phyloP scores from a whole-genome alignment of 2,888 invertebrate genomes.

The Adineta ricciae region DNA sequence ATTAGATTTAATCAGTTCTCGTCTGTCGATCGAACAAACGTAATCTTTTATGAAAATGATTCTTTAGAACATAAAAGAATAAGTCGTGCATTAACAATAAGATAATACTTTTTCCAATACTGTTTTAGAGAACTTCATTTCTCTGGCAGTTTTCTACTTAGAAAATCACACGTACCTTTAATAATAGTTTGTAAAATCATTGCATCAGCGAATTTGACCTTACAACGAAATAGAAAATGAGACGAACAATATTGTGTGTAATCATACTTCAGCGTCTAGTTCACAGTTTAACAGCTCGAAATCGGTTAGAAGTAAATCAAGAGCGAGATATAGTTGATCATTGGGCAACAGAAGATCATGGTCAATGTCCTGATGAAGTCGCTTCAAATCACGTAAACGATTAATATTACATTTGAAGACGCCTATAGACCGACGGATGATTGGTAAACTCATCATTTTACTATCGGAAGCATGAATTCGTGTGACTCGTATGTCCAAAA shows the following conservation, averaged over 20 bases:
- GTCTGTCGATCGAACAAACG: not conserved
- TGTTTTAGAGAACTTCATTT: not conserved
- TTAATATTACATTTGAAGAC: conserved; percentile 10
- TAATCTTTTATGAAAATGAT: not conserved
- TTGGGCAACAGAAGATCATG: too few species aligned
- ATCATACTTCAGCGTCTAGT: not conserved
- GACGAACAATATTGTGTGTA: too few species aligned
- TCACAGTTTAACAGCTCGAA: not conserved
- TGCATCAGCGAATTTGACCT: not conserved
- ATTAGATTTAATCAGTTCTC: too few species aligned
- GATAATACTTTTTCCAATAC: not conserved
- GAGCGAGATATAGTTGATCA: not conserved
- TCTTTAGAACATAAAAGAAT: not conserved
- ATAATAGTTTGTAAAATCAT: conserved; percentile 14
- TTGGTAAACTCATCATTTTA: not conserved
- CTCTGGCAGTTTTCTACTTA: too few species aligned
- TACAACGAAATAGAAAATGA: too few species aligned
- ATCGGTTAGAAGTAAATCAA: not conserved
- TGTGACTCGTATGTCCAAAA: not conserved
- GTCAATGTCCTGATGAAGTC: not conserved
- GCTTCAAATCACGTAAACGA: not conserved
- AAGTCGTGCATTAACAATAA: not conserved
- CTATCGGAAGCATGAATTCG: not conserved
- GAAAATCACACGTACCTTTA: not conserved
- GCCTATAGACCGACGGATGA: not conserved